Evolutionary conservation across 1,140 invertebrate species (phyloP), one percentile per base, ranked within the genome.

Genomic region (Aphelinus atriplicis): DNA sequence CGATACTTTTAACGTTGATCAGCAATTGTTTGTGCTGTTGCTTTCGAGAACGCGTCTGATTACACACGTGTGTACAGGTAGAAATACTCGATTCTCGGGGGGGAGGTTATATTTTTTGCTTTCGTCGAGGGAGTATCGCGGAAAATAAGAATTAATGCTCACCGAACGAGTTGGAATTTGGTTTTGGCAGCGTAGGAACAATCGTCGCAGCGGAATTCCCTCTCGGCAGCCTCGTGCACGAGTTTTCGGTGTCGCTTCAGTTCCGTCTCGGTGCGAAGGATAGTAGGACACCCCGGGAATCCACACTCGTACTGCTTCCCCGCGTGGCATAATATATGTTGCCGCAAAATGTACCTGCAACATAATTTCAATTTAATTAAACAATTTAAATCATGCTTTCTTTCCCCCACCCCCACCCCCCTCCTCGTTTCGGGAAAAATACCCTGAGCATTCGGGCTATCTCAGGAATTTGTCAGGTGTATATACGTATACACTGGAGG

Each of bases 101-200:
- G 26, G 26, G 26, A 26, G 26, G 26, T 26, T 26, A 26, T 26
- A 26, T 26, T 26, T 26, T 26, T 26, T 26, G 26, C 26, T 26
- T 26, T 26, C 26, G 26, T 26, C 26, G 26, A 26, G 26, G 26
- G 26, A 26, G 26, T 26, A 26, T 26, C 26, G 26, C 26, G 26
- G 26, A 26, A 26, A 26, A 26, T 26, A 26, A 26, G 26, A 45
- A 53, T 4, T 9, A 53, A 53, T 26, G 76, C 74, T 80, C 90
- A 94, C 90, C 92, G 91, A 6, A 86, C 84, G 2, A 94, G 84
- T 77, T 92, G 91, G 42, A 88, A 88, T 56, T 90, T 89, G 1
- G 91, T 92, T 79, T 92, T 91, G 1, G 91, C 90, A 3, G 90
- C 84, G 79, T 92, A 95, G 0, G 89, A 84, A 80, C 94, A 95